A percentile compares a stretch with the other conserved stretches of the same genome.
These are phyloP conservation scores for Crambe crambe DNA, from an alignment of 37 sponge, comb jelly and placozoan genomes.

Conservation along the genomic window DNA sequence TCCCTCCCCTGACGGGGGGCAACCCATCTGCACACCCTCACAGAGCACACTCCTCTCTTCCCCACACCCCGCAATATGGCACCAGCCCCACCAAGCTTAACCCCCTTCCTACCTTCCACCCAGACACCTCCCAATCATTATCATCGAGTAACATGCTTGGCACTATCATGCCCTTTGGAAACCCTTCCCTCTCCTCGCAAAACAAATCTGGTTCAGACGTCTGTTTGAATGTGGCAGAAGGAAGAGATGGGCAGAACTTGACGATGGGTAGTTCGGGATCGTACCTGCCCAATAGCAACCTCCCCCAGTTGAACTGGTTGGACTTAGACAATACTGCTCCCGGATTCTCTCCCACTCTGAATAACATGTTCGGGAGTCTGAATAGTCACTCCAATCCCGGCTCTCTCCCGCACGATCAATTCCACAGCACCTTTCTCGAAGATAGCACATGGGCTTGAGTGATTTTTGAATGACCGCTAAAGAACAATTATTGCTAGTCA, in stretches of 20 bases:
- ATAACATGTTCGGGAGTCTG: not conserved
- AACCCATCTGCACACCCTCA: not conserved
- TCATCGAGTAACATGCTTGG: conserved; percentile 26
- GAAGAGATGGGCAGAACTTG: conserved; percentile 8
- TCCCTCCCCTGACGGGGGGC: not conserved
- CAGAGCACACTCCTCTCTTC: not conserved
- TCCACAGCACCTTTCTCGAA: conserved; percentile 46
- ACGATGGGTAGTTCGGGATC: not conserved
- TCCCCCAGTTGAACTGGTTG: conserved; percentile 52
- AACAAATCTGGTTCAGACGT: conserved; percentile 39
- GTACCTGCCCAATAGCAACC: conserved; percentile 2
- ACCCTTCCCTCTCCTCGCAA: conserved; percentile 29
- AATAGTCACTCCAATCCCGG: conserved; percentile 44
- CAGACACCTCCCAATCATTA: not conserved
- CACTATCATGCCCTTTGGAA: conserved; percentile 14
- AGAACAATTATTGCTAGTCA: too few species aligned
- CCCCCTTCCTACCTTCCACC: not conserved
- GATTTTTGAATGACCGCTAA: too few species aligned
- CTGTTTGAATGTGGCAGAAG: conserved; percentile 16
- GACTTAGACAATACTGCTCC: conserved; percentile 34
- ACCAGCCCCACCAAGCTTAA: not conserved
- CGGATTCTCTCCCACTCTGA: conserved; percentile 1
- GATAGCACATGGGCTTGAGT: too few species aligned
- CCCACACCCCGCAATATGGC: conserved; percentile 1
- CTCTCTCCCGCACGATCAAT: conserved; percentile 45